These are phyloP conservation scores for Torymus texanus DNA, from an alignment of 2,888 invertebrate species.

Conservation along the genomic window DNA sequence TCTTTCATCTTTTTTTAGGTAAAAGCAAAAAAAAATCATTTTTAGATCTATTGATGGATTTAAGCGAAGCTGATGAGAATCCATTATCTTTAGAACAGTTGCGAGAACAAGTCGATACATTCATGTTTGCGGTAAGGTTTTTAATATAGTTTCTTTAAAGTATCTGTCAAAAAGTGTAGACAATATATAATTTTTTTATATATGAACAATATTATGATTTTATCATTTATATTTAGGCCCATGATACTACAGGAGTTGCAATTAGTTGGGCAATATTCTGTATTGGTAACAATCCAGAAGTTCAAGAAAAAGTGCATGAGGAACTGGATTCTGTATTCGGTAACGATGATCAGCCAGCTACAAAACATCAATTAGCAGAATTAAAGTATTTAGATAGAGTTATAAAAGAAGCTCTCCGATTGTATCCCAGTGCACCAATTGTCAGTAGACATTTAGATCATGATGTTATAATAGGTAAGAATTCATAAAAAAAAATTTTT, in stretches of 20 bases:
- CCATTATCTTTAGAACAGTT: constrained; percentile 33
- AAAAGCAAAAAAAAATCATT: constrained; percentile 16
- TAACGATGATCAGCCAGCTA: constrained; percentile 62
- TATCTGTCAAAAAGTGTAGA: too few relatives aligned
- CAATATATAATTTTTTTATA: too few relatives aligned
- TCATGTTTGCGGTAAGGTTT: constrained; percentile 81
- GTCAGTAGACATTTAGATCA: constrained; percentile 75
- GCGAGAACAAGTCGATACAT: constrained; percentile 79
- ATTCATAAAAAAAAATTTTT: background rate
- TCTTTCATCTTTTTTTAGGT: too few relatives aligned
- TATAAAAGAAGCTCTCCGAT: constrained; percentile 78
- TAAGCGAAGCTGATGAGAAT: constrained; percentile 8
- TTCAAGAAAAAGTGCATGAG: constrained; percentile 75
- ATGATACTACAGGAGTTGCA: constrained; percentile 77
- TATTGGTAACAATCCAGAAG: constrained; percentile 75
- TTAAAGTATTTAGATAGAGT: constrained; percentile 78
- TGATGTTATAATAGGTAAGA: constrained; percentile 74
- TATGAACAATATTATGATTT: too few relatives aligned
- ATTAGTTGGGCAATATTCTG: constrained; percentile 77
- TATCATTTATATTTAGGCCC: constrained; percentile 70
- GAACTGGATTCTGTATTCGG: constrained; percentile 74
- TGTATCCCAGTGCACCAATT: constrained; percentile 78
- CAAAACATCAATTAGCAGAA: constrained; percentile 68
- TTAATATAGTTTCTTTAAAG: too few relatives aligned
- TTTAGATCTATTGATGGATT: constrained; percentile 35